These are phyloP conservation scores for Plagodis pulveraria DNA, from an alignment of 2,888 invertebrate genomes.

Conservation along the genomic window DNA sequence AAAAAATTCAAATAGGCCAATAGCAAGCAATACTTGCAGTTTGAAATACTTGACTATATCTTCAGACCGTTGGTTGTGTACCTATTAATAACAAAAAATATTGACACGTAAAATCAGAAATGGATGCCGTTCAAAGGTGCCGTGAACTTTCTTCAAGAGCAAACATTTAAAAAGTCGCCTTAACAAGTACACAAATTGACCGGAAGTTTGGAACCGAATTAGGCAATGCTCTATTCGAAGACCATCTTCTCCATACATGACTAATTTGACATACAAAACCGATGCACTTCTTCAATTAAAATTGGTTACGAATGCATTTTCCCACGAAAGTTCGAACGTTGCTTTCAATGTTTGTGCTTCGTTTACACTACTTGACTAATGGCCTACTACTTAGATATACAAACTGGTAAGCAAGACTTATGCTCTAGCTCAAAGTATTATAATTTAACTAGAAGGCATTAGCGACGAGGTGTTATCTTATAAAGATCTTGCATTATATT, in stretches of 20 bases:
- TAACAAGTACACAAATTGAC: conserved; percentile 12
- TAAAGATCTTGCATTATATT: conserved; percentile 13
- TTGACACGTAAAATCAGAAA: no score
- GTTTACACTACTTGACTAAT: conserved; percentile 28
- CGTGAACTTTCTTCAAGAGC: conserved; percentile 15
- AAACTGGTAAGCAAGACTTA: conserved; percentile 8
- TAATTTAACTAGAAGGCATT: conserved; percentile 16
- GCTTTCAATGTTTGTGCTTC: conserved; percentile 25
- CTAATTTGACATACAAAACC: conserved; percentile 33
- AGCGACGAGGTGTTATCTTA: conserved; percentile 19
- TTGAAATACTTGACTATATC: no score
- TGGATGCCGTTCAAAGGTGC: no score
- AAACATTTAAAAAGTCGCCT: conserved; percentile 13
- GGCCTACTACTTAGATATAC: conserved; percentile 7
- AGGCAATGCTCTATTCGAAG: conserved; percentile 18
- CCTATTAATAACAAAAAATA: no score
- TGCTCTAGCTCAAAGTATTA: conserved; percentile 4
- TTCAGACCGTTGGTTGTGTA: no score
- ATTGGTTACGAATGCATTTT: conserved; percentile 33
- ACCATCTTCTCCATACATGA: conserved; percentile 26
- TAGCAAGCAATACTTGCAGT: no score
- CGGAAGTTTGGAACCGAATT: conserved; percentile 34
- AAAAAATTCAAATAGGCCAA: no score
- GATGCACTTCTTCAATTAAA: conserved; percentile 40
- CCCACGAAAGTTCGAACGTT: conserved; percentile 34